Evolutionary conservation across 1,140 invertebrate genomes (phyloP), one percentile per base, ranked within the genome.

Genomic region (Nautilus pompilius): DNA sequence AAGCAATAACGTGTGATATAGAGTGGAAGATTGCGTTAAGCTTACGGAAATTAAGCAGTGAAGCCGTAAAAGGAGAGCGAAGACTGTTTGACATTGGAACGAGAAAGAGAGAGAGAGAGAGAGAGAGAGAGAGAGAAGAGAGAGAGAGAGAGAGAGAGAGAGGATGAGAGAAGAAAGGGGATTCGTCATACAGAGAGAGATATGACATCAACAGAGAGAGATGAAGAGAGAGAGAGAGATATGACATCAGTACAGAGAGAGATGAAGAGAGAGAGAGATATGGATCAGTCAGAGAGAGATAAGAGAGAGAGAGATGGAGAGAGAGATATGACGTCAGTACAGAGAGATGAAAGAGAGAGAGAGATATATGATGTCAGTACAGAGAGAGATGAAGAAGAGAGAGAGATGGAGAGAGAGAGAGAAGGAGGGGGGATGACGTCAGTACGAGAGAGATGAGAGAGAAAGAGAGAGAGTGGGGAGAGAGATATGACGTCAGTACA

Each of bases 381-480:
- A 29, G 56, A 60, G 34, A 60, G 58, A 30, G 45, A 41, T 13
- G 53, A n/a, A 60, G 36, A 6, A 59, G 36, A 59, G 36, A 59
- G 58, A 54, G 61, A 36, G 53, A 57, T 51, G 30, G 53, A 62
- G 53, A 57, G 61, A 62, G 53, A 32, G 36, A 57, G 61, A 57
- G 61, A 62, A 24, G 29, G 20, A 13, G 58, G 63, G 34, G 29
- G 46, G 36, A 24, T 3, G n/a, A 5, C 22, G 29, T 53, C 13
- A 13, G n/a, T 24, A 13, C 36, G 8, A 22, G 28, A 20, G n/a
- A 13, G 32, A 62, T 51, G 20, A 54, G 13, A 26, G 24, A 41
- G n/a, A 20, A 22, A 20, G 22, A 26, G 15, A 56, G 5, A 6
- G 22, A 22, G 22, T 13, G 10, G 30, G 54, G 28, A 8, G 13